Base-by-base conservation (phyloP, 2,113 vertebrate genomes). In the Nematolebias whitei region DNA sequence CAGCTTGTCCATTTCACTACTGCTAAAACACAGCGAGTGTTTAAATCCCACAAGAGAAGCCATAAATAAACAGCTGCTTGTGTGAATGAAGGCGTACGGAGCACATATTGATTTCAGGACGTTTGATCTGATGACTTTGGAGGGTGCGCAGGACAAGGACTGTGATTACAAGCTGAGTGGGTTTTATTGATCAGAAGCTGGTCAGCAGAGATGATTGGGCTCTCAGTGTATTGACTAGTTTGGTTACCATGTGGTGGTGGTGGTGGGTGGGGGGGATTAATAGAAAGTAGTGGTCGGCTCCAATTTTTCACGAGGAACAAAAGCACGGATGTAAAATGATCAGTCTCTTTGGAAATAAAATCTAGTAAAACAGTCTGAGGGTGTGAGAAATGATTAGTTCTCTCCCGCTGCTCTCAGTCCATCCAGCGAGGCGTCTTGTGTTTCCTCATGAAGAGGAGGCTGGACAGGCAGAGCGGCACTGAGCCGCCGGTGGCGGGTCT, bases 171-270 rank as follows among this genome's bases (percentile, higher is more conserved):
- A 76, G 78, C 67, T 35, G 79, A 82, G 82, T 73, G 73, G 63
- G 54, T 60, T 24, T 26, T 85, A 88, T 87, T 81, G 90, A 90
- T 87, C 29, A 40, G 63, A 57, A 60, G 71, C 56, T 73, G 70
- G 80, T 87, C 84, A 72, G 78, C 54, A 29, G 71, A 79, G 76
- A 86, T 78, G 73, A 89, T 80, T 80, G 71, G 82, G 41, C 73
- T 76, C 74, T 74, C 68, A 29, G 78, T 7, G 23, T 76, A 90
- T 86, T 70, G 86, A 89, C 61, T 10, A 23, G 43, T 47, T 73
- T 50, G 56, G 76, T 85, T 73, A 74, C 41, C 2, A 8, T n/a
- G n/a, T n/a, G n/a, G n/a, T n/a, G n/a, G n/a, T n/a, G n/a, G n/a
- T n/a, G n/a, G n/a, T n/a, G n/a, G n/a, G n/a, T n/a, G 62, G 55